These are phyloP conservation scores for Batillaria attramentaria DNA, from an alignment of 1,140 invertebrate species.

Conservation along the genomic window DNA sequence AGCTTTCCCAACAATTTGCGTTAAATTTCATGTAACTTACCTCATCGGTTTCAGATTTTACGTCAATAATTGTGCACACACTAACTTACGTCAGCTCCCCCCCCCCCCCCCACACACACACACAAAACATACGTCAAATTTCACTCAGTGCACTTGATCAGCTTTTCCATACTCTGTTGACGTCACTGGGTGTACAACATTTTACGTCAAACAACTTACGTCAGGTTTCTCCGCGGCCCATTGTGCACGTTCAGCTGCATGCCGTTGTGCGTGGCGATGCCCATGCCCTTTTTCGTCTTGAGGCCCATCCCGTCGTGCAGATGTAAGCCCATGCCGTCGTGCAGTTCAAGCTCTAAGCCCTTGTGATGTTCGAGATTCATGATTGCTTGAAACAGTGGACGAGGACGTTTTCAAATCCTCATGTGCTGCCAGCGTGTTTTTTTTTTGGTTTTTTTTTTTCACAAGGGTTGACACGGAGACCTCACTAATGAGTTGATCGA, in stretches of 20 bases:
- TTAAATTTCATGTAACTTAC: neutral
- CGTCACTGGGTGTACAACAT: neutral
- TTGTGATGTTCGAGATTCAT: conserved; percentile 19
- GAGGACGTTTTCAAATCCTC: neutral
- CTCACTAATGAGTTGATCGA: no score
- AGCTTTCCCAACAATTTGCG: neutral
- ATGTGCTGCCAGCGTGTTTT: neutral
- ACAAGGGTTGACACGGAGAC: no score
- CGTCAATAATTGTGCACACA: neutral
- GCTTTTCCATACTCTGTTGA: neutral
- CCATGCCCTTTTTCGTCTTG: conserved; percentile 5
- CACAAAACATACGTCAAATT: neutral
- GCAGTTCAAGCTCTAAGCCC: conserved; percentile 8
- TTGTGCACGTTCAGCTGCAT: no score
- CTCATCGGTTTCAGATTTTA: neutral
- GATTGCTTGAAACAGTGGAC: no score
- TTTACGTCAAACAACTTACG: neutral
- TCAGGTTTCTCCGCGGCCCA: neutral
- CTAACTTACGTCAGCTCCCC: neutral
- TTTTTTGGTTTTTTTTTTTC: neutral
- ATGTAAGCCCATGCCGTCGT: neutral
- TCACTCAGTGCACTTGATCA: neutral
- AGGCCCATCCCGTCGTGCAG: conserved; percentile 19
- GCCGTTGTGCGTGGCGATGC: conserved; percentile 2
- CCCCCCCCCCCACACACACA: conserved; percentile 1